These are phyloP conservation scores for Hyperoplus immaculatus DNA, from an alignment of 2,797 vertebrate genomes.

Conservation along the genomic window DNA sequence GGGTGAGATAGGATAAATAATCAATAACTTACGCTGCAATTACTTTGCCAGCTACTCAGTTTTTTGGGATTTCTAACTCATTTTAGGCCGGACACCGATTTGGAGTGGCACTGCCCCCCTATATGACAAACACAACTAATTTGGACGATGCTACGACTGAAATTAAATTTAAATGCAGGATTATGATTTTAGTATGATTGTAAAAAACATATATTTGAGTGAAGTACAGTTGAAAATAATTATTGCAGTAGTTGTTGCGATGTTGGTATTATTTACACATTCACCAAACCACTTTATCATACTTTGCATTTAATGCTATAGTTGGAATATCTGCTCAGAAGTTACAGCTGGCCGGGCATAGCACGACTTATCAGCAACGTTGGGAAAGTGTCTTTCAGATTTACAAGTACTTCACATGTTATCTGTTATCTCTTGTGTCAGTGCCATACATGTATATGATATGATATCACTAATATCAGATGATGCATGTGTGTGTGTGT, in stretches of 20 bases:
- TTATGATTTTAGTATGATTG: neutral
- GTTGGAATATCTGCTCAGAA: neutral
- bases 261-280: neutral
- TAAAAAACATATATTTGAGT: neutral
- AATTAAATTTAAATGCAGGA: neutral
- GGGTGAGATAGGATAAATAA: neutral
- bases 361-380: neutral
- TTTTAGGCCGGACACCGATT: neutral
- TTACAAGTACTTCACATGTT: constrained; percentile 14
- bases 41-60: neutral
- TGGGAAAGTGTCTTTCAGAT: neutral
- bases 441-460: neutral
- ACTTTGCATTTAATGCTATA: neutral
- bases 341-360: neutral
- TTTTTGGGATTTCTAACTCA: neutral
- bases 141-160: neutral
- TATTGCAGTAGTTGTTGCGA: neutral
- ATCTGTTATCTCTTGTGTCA: neutral
- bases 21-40: neutral
- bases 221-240: neutral
- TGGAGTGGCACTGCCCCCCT: constrained; percentile 14
- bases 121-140: neutral
- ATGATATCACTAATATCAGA: neutral
- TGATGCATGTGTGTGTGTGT: neutral
- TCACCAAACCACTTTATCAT: neutral